phyloP scores from a whole-genome alignment of 2,113 vertebrate species.

The Rutilus rutilus region DNA sequence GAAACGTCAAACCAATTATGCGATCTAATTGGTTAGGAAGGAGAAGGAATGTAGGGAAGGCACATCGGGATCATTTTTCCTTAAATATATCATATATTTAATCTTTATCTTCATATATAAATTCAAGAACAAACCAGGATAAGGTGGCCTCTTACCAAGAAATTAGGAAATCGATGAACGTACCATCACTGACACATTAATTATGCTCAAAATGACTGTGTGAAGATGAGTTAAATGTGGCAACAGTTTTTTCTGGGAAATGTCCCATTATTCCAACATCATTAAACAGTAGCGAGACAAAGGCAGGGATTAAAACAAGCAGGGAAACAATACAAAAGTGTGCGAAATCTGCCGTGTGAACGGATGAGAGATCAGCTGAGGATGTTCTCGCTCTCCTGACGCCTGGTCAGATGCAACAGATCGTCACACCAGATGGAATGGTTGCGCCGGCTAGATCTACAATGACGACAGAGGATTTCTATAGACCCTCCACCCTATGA shows the following conservation, averaged over 20 bases:
- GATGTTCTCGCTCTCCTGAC: conserved; percentile 59
- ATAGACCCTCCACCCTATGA: not conserved
- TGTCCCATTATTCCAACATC: conserved; percentile 28
- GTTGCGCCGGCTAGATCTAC: conserved; percentile 44
- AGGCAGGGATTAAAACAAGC: not conserved
- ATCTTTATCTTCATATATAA: too few relatives aligned
- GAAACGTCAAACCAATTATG: conserved; percentile 19
- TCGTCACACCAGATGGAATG: conserved; percentile 69
- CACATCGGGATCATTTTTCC: conserved; percentile 35
- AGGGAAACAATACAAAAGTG: not conserved
- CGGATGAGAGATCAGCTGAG: conserved; percentile 50
- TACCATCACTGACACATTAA: not conserved
- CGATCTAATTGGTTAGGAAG: conserved; percentile 30
- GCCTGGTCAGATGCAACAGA: conserved; percentile 65
- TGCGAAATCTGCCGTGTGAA: conserved; percentile 10
- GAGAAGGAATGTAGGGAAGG: conserved; percentile 10
- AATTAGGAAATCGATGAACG: too few relatives aligned
- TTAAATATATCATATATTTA: conserved; percentile 23
- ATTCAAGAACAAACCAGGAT: not conserved
- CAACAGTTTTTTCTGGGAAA: conserved; percentile 25
- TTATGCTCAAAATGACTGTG: not conserved
- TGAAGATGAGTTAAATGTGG: conserved; percentile 2
- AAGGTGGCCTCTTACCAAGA: not conserved
- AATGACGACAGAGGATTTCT: conserved; percentile 2
- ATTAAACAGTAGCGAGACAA: not conserved